Conservation (phyloP, 1,140 invertebrate genomes). For the Rhagoletis zephyria region DNA sequence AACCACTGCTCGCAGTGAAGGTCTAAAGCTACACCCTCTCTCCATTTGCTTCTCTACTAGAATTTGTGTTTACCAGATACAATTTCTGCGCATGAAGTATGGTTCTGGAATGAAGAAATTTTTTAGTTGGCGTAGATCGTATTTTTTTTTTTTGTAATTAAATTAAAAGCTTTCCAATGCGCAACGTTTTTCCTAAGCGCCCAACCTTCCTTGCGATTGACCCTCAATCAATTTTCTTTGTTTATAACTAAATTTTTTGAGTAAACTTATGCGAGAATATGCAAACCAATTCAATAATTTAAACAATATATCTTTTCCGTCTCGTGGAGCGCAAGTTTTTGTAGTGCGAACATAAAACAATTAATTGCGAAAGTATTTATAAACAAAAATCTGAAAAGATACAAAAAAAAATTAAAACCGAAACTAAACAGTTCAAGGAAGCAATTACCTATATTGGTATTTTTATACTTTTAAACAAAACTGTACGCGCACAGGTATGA, state of each 20-base stretch:
- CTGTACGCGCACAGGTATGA: background rate
- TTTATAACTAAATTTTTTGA: background rate
- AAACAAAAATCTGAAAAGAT: conserved; percentile 11
- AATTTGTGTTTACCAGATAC: no score
- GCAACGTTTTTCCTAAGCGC: no score
- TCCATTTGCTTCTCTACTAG: no score
- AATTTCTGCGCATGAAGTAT: no score
- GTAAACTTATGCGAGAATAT: background rate
- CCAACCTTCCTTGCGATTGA: background rate
- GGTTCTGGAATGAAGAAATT: no score
- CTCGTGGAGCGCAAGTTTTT: no score
- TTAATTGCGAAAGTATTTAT: conserved; percentile 6
- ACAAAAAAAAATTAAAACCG: background rate
- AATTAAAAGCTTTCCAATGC: no score
- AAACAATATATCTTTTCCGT: background rate
- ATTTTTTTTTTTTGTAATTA: no score
- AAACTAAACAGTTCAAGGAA: conserved; percentile 38
- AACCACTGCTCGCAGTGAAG: no score
- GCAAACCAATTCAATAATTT: background rate
- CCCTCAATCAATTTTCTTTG: background rate
- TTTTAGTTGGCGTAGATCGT: no score
- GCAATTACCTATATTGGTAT: conserved; percentile 24
- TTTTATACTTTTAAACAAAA: background rate
- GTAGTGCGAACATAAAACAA: background rate
- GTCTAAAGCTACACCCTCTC: no score